Evolutionary conservation across 2,113 vertebrate species (phyloP).

Genomic region (Elanoides forficatus): DNA sequence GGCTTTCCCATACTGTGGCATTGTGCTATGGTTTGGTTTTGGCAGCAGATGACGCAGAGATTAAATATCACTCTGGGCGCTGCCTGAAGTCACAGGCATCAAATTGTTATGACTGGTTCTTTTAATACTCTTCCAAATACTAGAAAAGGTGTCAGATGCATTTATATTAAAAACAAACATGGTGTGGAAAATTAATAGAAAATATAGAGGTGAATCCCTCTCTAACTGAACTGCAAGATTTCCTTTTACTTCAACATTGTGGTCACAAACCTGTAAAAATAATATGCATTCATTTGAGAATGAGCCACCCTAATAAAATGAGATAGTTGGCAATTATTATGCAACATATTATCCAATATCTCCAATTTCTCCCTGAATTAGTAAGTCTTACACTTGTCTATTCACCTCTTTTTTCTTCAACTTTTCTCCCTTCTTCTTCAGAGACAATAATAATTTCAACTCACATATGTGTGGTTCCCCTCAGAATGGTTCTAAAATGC

Average conservation of each 20-base stretch:
- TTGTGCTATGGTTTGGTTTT: not conserved
- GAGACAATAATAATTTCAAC: not conserved
- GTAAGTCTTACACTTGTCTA: not conserved
- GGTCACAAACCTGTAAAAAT: not conserved
- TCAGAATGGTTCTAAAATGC: not conserved
- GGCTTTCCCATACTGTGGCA: not conserved
- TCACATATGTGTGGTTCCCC: not conserved
- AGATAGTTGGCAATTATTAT: not conserved
- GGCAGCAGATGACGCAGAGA: not conserved
- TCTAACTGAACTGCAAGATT: not conserved
- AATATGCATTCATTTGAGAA: not conserved
- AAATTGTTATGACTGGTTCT: not conserved
- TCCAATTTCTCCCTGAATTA: not conserved
- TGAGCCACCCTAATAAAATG: not conserved
- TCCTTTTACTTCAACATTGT: not conserved
- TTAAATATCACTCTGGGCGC: not conserved
- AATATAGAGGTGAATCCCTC: not conserved
- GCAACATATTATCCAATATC: not conserved
- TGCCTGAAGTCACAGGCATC: not conserved
- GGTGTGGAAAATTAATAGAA: not conserved
- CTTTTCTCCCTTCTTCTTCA: not conserved
- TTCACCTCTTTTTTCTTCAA: not conserved
- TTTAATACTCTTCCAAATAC: not conserved
- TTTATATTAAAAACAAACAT: not conserved
- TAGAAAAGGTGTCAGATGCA: not conserved